These are phyloP conservation scores for Galerucella nymphaeae DNA, from an alignment of 2,888 invertebrate species.

Conservation along the genomic window DNA sequence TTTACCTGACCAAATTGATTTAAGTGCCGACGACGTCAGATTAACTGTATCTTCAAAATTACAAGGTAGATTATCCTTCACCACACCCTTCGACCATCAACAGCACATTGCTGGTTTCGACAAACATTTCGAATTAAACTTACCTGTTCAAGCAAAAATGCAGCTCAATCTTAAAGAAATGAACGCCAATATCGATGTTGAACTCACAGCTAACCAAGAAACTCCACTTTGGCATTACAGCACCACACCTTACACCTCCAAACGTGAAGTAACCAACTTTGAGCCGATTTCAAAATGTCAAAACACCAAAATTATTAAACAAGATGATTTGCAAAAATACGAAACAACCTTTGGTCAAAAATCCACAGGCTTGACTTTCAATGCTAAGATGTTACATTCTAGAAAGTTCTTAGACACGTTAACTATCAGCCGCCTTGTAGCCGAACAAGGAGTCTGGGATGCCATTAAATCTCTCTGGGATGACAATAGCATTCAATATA, in stretches of 20 bases:
- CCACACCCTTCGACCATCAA: slow-evolving; percentile 71
- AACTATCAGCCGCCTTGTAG: slow-evolving; percentile 56
- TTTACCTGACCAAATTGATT: slow-evolving; percentile 61
- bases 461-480: slow-evolving; percentile 54
- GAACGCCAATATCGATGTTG: slow-evolving; percentile 65
- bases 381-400: slow-evolving; percentile 68
- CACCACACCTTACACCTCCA: slow-evolving; percentile 73
- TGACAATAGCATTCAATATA: slow-evolving; percentile 66
- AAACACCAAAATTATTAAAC: slow-evolving; percentile 65
- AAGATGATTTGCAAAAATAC: slow-evolving; percentile 52
- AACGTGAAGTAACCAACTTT: slow-evolving; percentile 69
- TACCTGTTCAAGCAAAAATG: slow-evolving; percentile 68
- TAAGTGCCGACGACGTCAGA: slow-evolving; percentile 67
- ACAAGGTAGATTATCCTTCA: slow-evolving; percentile 73
- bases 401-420: slow-evolving; percentile 64
- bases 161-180: slow-evolving; percentile 66
- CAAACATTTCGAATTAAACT: slow-evolving; percentile 69
- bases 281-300: slow-evolving; percentile 67
- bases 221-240: slow-evolving; percentile 70
- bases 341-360: slow-evolving; percentile 65
- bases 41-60: slow-evolving; percentile 68
- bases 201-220: slow-evolving; percentile 67
- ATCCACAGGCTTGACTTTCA: slow-evolving; percentile 68
- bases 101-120: slow-evolving; percentile 72
- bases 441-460: slow-evolving; percentile 53